A percentile compares a stretch with the other conserved stretches of the same genome.
Conservation (phyloP, 1,140 invertebrate genomes). For the Sminthurinus signatus region DNA sequence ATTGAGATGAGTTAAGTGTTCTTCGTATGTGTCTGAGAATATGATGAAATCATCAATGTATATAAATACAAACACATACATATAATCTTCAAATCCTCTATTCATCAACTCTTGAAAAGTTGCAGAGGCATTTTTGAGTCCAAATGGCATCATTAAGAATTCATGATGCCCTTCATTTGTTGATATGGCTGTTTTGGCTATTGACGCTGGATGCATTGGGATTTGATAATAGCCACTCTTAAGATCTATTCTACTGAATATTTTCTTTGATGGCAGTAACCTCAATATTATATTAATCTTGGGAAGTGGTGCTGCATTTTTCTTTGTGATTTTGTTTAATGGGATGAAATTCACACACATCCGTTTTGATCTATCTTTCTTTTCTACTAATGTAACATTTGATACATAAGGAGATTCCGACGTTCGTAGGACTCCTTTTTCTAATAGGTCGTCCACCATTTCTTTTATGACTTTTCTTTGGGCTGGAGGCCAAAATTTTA, state of each 20-base stretch:
- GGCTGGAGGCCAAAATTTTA: conserved; percentile 10
- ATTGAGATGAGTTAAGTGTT: conserved; percentile 46
- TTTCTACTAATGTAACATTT: conserved; percentile 18
- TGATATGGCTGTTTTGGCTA: conserved; percentile 46
- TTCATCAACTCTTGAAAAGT: conserved; percentile 47
- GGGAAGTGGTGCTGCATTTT: conserved; percentile 25
- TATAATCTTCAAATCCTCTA: conserved; percentile 39
- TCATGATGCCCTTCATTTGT: conserved; percentile 42
- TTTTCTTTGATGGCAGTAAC: conserved; percentile 9
- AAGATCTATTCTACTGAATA: conserved; percentile 15
- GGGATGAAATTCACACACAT: conserved; percentile 15
- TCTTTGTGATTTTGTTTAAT: conserved; percentile 17
- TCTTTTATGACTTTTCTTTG: conserved; percentile 13
- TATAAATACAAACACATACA: conserved; percentile 27
- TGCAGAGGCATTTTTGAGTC: conserved; percentile 44
- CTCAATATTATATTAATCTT: conserved; percentile 22
- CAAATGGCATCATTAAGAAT: conserved; percentile 45
- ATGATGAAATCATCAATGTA: conserved; percentile 52
- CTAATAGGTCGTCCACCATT: conserved; percentile 18
- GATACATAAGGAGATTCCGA: conserved; percentile 15
- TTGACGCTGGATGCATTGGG: conserved; percentile 41
- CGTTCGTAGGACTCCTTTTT: conserved; percentile 11
- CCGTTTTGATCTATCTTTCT: conserved; percentile 15
- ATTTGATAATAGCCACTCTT: conserved; percentile 37
- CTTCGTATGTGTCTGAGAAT: conserved; percentile 43